Conservation (phyloP, 2,888 invertebrate genomes). For the Cheiracanthium punctorium region DNA sequence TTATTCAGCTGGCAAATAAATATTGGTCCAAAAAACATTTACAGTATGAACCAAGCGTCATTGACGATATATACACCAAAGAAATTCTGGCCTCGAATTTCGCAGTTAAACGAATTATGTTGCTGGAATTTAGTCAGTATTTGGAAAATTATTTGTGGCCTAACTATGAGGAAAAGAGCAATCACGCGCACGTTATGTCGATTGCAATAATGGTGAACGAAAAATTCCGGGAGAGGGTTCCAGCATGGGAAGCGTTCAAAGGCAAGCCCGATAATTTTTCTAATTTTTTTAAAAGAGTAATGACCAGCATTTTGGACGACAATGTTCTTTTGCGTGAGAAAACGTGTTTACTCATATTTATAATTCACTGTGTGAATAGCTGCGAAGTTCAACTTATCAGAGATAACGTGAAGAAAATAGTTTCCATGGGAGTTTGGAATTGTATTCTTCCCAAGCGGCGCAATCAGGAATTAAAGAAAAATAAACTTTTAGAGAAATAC, state of each 20-base stretch:
- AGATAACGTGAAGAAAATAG: conserved; percentile 91
- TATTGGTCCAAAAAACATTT: not conserved
- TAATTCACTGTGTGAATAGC: conserved; percentile 97
- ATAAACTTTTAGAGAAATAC: conserved; percentile 93
- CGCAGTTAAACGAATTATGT: conserved; percentile 82
- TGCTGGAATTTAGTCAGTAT: conserved; percentile 97
- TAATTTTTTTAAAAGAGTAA: conserved; percentile 87
- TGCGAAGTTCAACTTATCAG: conserved; percentile 91
- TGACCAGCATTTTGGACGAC: conserved; percentile 84
- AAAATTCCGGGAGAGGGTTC: conserved; percentile 96
- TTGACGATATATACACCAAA: conserved; percentile 90
- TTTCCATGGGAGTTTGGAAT: conserved; percentile 95
- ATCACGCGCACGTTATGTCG: conserved; percentile 93
- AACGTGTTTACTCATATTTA: conserved; percentile 90
- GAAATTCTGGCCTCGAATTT: conserved; percentile 85
- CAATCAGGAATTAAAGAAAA: conserved; percentile 88
- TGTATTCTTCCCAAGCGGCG: conserved; percentile 87
- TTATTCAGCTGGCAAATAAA: too few species aligned
- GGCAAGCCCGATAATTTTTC: conserved; percentile 86
- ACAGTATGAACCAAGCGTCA: conserved; percentile 83
- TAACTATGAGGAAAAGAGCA: conserved; percentile 87
- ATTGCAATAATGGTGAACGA: conserved; percentile 99
- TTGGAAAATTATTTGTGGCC: conserved; percentile 98
- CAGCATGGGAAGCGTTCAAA: conserved; percentile 95
- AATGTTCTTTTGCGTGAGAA: conserved; percentile 82